These are phyloP conservation scores for Cydia strobilella DNA, from an alignment of 1,140 invertebrate species.

Conservation along the genomic window DNA sequence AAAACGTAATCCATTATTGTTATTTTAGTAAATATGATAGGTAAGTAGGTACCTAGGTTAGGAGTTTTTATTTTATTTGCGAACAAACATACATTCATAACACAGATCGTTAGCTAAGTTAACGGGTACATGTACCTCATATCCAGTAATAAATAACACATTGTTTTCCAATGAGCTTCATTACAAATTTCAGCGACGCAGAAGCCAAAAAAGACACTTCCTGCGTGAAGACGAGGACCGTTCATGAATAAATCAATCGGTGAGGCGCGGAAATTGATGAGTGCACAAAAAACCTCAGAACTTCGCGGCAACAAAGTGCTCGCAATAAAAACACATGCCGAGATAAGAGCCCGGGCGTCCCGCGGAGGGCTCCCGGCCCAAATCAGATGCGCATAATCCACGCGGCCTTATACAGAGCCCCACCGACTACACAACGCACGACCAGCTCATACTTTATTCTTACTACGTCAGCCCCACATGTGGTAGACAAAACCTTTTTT, in stretches of 20 bases:
- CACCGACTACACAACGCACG: constrained; percentile 45
- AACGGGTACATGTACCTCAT: constrained; percentile 36
- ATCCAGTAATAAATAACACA: constrained; percentile 71
- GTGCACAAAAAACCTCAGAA: constrained; percentile 71
- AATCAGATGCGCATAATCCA: constrained; percentile 78
- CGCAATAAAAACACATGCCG: constrained; percentile 69
- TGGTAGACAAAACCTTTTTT: constrained; percentile 31
- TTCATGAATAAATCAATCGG: constrained; percentile 79
- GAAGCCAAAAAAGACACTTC: constrained; percentile 73
- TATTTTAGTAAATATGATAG: too few relatives aligned
- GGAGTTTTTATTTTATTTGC: constrained; percentile 9
- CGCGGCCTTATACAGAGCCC: constrained; percentile 47
- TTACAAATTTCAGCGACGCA: constrained; percentile 76
- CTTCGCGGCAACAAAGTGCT: constrained; percentile 74
- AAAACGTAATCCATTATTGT: too few relatives aligned
- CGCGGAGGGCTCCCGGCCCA: constrained; percentile 57
- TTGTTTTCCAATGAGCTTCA: constrained; percentile 78
- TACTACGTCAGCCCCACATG: constrained; percentile 35
- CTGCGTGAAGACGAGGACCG: constrained; percentile 70
- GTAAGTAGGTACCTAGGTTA: neutral
- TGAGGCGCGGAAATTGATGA: constrained; percentile 78
- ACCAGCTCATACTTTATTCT: neutral
- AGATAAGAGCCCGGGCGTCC: constrained; percentile 65
- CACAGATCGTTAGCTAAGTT: constrained; percentile 40
- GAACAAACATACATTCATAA: constrained; percentile 19